Base-by-base conservation (phyloP, 92 coral and sea anemone genomes). In the Epizoanthus stellaris region DNA sequence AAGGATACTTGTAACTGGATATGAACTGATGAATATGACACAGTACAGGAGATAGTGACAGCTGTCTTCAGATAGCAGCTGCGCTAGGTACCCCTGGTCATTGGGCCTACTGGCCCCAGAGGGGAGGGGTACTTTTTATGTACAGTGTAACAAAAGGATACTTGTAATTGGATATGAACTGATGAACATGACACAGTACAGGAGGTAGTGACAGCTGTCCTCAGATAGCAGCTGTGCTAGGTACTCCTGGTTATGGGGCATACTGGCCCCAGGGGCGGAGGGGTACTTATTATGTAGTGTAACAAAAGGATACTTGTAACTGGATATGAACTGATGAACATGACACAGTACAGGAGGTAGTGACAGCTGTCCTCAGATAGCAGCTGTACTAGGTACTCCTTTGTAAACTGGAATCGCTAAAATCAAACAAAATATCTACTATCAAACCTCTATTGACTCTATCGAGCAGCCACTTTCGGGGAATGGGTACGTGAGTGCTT, bases 141-240 rank as follows among this genome's bases (percentile, higher is more conserved):
- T 49, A n/a, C n/a, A 49, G 56, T 12, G 0, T 0, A 19, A 4
- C 42, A 70, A 88, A 97, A 97, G 92, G 99, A 97, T 97, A 97
- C 99, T 92, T 70, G 98, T 89, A 13, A 97, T 97, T 54, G 97
- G 97, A 69, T 91, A 89, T 49, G 94, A 93, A 56, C 86, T 93
- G 82, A 97, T 87, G 75, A 97, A 97, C 94, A 93, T 93, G 72
- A 97, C 80, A 68, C 97, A 91, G 84, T 88, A 97, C 68, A 97
- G 90, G 20, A 97, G 97, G 57, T 97, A 97, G 85, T 97, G 99
- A 65, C 99, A 93, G 61, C 98, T 97, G 92, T 97, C 99, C 81
- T 97, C 99, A 38, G 86, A 54, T 36, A 97, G 70, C 80, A 97
- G 79, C 89, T 88, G 85, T 45, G 90, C 92, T 61, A 97, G 81